A percentile compares a stretch with the other conserved stretches of the same genome.
phyloP scores from a whole-genome alignment of 2,888 invertebrate species.

The Spicauda simplicius region DNA sequence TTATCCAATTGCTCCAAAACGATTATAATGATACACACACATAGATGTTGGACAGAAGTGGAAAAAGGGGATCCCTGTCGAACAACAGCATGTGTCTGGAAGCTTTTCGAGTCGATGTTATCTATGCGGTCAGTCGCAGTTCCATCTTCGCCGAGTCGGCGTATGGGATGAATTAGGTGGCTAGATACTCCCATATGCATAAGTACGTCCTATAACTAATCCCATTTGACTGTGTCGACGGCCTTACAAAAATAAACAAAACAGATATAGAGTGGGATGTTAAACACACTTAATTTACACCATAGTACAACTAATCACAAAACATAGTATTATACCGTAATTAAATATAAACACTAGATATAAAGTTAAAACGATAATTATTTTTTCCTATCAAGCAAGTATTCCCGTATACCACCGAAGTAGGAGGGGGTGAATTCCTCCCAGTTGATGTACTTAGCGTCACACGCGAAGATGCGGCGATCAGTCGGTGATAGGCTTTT shows the following conservation, averaged over 20 bases:
- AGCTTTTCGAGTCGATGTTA: too few species aligned
- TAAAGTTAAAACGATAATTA: not conserved
- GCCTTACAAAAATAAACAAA: conserved; percentile 36
- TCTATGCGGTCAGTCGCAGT: not conserved
- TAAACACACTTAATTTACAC: conserved; percentile 38
- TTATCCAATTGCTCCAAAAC: too few species aligned
- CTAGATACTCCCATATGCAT: not conserved
- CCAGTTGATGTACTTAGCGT: conserved; percentile 18
- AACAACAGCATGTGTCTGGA: too few species aligned
- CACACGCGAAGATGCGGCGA: conserved; percentile 8
- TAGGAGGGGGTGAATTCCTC: conserved; percentile 11
- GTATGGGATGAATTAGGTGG: too few species aligned
- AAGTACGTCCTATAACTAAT: not conserved
- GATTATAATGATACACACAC: too few species aligned
- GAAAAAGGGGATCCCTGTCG: too few species aligned
- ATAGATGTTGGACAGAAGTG: too few species aligned
- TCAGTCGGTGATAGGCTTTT: conserved; percentile 17
- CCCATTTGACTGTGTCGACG: conserved; percentile 19
- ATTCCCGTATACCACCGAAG: conserved; percentile 13
- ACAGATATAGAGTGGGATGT: conserved; percentile 36
- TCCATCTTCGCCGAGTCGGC: not conserved
- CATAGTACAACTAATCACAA: too few species aligned
- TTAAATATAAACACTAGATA: not conserved
- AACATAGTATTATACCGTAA: too few species aligned
- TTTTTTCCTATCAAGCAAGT: conserved; percentile 8